Evolutionary conservation across 2,113 vertebrate genomes (phyloP), one percentile per base, ranked within the genome.

Genomic region (Tragulus kanchil): DNA sequence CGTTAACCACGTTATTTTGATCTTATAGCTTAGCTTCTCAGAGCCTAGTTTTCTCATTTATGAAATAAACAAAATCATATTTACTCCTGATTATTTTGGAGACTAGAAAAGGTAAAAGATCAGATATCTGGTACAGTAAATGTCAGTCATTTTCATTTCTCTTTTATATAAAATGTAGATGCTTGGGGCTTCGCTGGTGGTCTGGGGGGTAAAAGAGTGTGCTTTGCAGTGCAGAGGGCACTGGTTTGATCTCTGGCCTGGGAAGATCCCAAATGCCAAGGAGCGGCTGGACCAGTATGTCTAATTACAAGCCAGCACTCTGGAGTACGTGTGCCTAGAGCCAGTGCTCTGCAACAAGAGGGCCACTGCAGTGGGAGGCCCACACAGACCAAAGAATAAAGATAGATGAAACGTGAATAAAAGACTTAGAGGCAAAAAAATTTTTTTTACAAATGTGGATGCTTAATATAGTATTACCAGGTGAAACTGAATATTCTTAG

Each of bases 61-160:
- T 62, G 89, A 93, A 83, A 62, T 15, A 85, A 5, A 42, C 16
- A 86, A 78, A 73, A n/a, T 81, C 62, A 54, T 85, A 14, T 16
- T 1, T 52, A 64, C 9, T 62, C 36, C 31, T 1, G 23, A 36
- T 31, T 45, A 12, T 90, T 96, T 23, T 42, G 25, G 79, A 67
- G 21, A 56, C 28, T 48, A 52, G 14, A 52, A 54, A 77, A 84
- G 3, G 23, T 67, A 81, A 71, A 61, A 64, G 58, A 15, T 64
- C 8, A 77, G 69, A 1, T 93, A 69, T 85, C 58, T 87, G 85
- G 10, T 62, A 81, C 1, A 50, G 11, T 58, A 83, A 85, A 58
- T 86, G 1, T 5, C 62, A 82, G 4, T 85, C 90, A 64, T 21
- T 12, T 87, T 95, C 17, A 26, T 92, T 95, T 96, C 28, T 65